Base-by-base conservation (phyloP, 2,888 invertebrate species). In the Schizaphis graminum region DNA sequence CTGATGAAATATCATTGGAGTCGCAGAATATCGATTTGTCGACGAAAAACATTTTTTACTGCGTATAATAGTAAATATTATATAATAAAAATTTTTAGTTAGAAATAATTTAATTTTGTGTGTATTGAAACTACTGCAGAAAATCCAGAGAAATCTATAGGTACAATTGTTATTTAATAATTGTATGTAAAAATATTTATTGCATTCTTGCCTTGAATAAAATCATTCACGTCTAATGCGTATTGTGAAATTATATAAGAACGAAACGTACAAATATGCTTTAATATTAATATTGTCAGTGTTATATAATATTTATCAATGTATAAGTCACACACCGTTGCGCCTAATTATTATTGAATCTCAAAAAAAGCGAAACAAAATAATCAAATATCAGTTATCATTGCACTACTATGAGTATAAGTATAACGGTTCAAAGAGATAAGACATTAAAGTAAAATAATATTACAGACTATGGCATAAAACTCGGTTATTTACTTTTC, bases 1-100 rank as follows among this genome's bases (percentile, higher is more conserved):
- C 90, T 90, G 90, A 91, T 87, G 94, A 94, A 90, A 91, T 94
- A 92, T 92, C 86, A 47, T 92, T 49, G 26, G 16, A 61, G 87
- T 49, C 26, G 47, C 35, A 21, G 35, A 92, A 47, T 92, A 92
- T 92, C 67, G 67, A 92, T 88, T 44, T 67, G 49, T 88, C 67
- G 11, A 26, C 67, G 24, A 13, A 10, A 77, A 67, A 86, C 24
- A 86, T 53, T 26, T 88, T 49, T 21, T 49, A 35, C 49, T 28
- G 49, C 44, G 26, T 57, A 26, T 41, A 26, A 44, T 21, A 21
- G 21, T 21, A 87, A 49, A n/a, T n/a, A n/a, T 3, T 44, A 44
- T 44, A 35, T 41, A 41, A 57, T 89, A 86, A 44, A 86, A 86
- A 47, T 26, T 28, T 86, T 47, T 86, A 28, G 86, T 86, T 86